Evolutionary conservation across 2,797 vertebrate genomes (phyloP), one percentile per base, ranked within the genome.

Genomic region (Cossypha dichroa): DNA sequence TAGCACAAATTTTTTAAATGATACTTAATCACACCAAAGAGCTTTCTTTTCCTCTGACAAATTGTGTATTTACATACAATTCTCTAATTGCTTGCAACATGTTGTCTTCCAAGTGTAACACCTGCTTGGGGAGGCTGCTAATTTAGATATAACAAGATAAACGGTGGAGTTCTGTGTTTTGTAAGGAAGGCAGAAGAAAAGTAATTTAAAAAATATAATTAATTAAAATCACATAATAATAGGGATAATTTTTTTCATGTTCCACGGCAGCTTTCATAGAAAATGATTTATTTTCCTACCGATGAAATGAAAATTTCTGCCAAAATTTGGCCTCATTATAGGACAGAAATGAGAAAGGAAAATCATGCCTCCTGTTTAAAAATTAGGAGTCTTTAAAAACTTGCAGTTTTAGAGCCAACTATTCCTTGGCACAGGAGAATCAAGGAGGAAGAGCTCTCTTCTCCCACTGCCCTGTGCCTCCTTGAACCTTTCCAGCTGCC

Each of bases 41-140:
- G 85, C 91, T 92, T 95, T 93, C 88, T 94, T 92, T 93, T 92
- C 93, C 94, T 97, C 89, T 92, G 90, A 94, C 90, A 96, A 96
- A 96, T 97, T 94, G 93, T 85, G 74, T 97, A 97, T 97, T 97
- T 97, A 97, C 96, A 94, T 81, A 97, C 91, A 97, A 96, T 97
- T 96, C 95, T 96, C 94, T 97, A 97, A 97, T 97, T 97, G 92
- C 93, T 96, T 96, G 77, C 89, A 94, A 90, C 89, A 85, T 84
- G 92, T 89, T 96, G 90, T 69, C 89, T 97, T 96, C 90, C 83
- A 95, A 94, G 90, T 90, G 88, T 48, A 94, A 90, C 97, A 97
- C 97, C 96, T 97, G 95, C 89, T 62, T 92, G 79, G 79, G 80
- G 87, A 93, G 89, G 92, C 66, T 95, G 80, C 83, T 95, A 86